Base-by-base conservation (phyloP, 2,113 vertebrate genomes). In the Isurus oxyrinchus region DNA sequence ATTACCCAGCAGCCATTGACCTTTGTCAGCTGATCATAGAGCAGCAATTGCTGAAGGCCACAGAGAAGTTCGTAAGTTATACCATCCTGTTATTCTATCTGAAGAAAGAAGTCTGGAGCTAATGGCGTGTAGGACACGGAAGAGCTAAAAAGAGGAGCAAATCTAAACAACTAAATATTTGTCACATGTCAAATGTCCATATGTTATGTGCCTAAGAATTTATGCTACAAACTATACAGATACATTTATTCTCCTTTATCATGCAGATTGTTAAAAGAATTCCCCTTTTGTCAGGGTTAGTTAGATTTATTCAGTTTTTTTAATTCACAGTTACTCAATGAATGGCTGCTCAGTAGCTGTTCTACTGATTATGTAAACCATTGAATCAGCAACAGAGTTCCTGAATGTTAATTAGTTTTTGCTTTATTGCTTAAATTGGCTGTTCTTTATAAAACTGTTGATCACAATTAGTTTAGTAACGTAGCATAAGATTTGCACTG, bases 331-430 rank as follows among this genome's bases (percentile, higher is more conserved):
- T 90, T 90, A 53, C 87, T 59, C 55, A 59, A 35, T 91, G 88
- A 91, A 59, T 72, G 49, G 13, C 25, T 53, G 44, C 49, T 69
- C 94, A 76, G 94, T 72, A 63, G 59, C 61, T 94, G 59, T 63
- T 40, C 59, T 63, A 94, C 59, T 72, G 94, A 72, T 95, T 53
- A 72, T 35, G 27, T 19, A 76, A 69, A 72, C 53, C 66, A 72
- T 49, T 76, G 67, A 72, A 95, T 72, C 94, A 95, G 49, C 67
- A 72, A 35, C 94, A 72, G 49, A 25, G 94, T 72, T 76, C 94
- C 94, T 95, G 94, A 95, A 95, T 95, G 66, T 95, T 95, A 94
- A 94, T 94, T 95, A 27, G 44, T 95, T 95, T 95, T 95, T 95
- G 94, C 66, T 72, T 95, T 95, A 95, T 95, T 95, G 94, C 67